Percentiles rank a stretch among this genome's conserved stretches.
Evolutionary conservation across 2,113 vertebrate genomes (phyloP).

Genomic region (Archocentrus centrarchus): DNA sequence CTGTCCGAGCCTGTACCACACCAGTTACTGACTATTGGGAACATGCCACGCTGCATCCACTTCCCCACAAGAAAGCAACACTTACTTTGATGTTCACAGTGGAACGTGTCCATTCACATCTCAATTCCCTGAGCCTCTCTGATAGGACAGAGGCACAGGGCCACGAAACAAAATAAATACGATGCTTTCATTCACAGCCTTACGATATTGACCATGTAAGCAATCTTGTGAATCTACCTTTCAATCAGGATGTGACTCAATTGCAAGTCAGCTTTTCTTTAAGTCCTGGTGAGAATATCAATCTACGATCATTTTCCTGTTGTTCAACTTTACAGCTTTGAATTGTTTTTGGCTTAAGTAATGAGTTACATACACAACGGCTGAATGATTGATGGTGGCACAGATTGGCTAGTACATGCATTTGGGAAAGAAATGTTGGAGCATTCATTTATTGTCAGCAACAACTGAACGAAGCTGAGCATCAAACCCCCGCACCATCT

Average conservation of each 20-base stretch:
- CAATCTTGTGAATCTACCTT: background rate
- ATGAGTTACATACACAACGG: slow-evolving; percentile 31
- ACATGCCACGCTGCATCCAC: background rate
- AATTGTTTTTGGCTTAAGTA: slow-evolving; percentile 33
- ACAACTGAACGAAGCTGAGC: slow-evolving; percentile 34
- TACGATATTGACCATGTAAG: background rate
- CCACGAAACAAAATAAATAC: background rate
- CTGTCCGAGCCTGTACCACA: background rate
- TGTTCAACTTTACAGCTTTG: slow-evolving; percentile 10
- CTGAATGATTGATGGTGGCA: slow-evolving; percentile 52
- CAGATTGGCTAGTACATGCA: slow-evolving; percentile 43
- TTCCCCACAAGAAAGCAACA: background rate
- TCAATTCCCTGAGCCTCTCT: too few species aligned
- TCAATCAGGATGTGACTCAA: background rate
- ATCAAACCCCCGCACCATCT: slow-evolving; percentile 34
- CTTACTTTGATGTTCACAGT: background rate
- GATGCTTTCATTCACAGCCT: background rate
- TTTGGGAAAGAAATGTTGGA: slow-evolving; percentile 25
- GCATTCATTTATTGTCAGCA: slow-evolving; percentile 43
- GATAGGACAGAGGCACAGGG: too few species aligned
- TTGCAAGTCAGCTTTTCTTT: background rate
- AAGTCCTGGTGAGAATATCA: background rate
- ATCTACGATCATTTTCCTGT: slow-evolving; percentile 14
- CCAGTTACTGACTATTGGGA: background rate
- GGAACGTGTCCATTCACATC: background rate